Evolutionary conservation across 1,140 invertebrate genomes (phyloP), one percentile per base, ranked within the genome.

Genomic region (Neoseiulus cucumeris): DNA sequence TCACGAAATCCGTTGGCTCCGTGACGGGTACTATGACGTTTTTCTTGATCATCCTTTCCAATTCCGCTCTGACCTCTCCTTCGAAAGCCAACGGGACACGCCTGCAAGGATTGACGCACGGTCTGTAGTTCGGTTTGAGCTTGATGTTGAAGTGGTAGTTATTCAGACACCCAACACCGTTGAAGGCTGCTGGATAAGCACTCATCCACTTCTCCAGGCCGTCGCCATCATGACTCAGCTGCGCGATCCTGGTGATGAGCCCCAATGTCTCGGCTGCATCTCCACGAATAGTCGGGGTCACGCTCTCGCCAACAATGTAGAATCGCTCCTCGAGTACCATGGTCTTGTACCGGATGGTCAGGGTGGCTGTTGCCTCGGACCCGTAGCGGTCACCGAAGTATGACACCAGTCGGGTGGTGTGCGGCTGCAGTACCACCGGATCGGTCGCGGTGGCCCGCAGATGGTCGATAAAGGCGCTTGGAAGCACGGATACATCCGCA

Each of bases 11-110:
- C 12, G 68, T 71, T 25, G 70, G 69, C 44, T 69, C 67, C 65
- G 72, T 70, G 33, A 74, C 70, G 70, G 71, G 68, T 42, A 67
- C 30, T 25, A 77, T 71, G 39, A 75, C 68, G 12, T 64, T 66
- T 5, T 64, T 14, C 30, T 65, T 65, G 20, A 68, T 70, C 69
- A 70, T 47, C 18, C 69, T 55, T 20, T 68, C 42, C 22, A 71
- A 55, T 66, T 69, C 66, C 9, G 39, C 20, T 65, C 69, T 69
- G 17, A 71, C 42, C 39, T 64, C 68, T 2, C 64, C 42, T 12
- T 55, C 5, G 28, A 68, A 44, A 14, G 47, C 42, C 30, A 44
- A 22, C 17, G 68, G 69, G 7, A 70, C 64, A 4, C 45, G 28
- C 39, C 69, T 28, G 7, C 47, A 64, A 12, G 67, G 1, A 44